Percentiles rank a stretch among this genome's conserved stretches.
Evolutionary conservation across 2,888 invertebrate species (phyloP).

Genomic region (Acrobeloides nanus): DNA sequence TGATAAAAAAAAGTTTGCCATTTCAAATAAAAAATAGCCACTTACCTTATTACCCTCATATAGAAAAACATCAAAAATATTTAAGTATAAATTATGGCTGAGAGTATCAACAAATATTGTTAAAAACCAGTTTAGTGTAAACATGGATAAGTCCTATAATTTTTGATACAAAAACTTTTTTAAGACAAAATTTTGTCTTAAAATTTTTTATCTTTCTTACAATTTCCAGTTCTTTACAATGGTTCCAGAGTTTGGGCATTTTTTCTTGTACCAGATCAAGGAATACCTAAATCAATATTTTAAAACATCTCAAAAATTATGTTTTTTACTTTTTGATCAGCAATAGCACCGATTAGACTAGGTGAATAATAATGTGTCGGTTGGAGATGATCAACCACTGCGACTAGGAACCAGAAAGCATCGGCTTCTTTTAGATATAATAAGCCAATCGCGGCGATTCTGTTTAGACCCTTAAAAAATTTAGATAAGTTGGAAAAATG

Average conservation of each 20-base stretch:
- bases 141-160: constrained; percentile 57
- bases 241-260: constrained; percentile 57
- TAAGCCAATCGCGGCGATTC: constrained; percentile 60
- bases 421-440: constrained; percentile 60
- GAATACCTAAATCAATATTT: constrained; percentile 56
- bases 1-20: too few relatives aligned
- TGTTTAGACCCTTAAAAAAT: constrained; percentile 58
- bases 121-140: constrained; percentile 62
- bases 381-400: constrained; percentile 60
- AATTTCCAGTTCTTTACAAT: constrained; percentile 56
- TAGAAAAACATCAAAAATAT: constrained; percentile 61
- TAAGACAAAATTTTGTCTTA: too few relatives aligned
- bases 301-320: constrained; percentile 6
- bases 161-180: too few relatives aligned
- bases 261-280: constrained; percentile 60
- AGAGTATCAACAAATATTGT: constrained; percentile 57
- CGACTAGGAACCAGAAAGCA: constrained; percentile 60
- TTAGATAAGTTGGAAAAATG: too few relatives aligned
- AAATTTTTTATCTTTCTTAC: too few relatives aligned
- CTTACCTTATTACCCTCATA: constrained; percentile 61
- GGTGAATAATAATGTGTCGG: constrained; percentile 59
- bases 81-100: constrained; percentile 58
- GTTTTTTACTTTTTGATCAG: constrained; percentile 58
- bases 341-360: constrained; percentile 59
- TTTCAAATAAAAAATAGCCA: too few relatives aligned